These are phyloP conservation scores for Melolontha melolontha DNA, from an alignment of 2,888 invertebrate species.

Conservation along the genomic window DNA sequence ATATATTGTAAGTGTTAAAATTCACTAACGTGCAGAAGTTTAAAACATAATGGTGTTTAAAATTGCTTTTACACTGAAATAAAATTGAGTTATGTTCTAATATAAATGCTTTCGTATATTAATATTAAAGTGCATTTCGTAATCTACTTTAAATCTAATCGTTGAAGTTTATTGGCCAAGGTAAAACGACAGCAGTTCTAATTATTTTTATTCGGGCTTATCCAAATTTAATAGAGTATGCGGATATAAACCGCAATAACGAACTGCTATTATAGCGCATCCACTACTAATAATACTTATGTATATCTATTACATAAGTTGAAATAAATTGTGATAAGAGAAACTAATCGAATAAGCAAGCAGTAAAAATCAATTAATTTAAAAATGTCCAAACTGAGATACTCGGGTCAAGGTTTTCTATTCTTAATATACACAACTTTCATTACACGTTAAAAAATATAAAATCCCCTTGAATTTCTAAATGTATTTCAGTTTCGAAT, in stretches of 20 bases:
- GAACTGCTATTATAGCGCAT: not conserved
- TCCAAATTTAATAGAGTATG: conserved; percentile 5
- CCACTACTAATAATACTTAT: no score
- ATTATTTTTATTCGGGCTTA: conserved; percentile 22
- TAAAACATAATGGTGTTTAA: conserved; percentile 6
- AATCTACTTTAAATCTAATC: conserved; percentile 16
- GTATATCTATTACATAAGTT: no score
- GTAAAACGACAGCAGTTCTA: conserved; percentile 37
- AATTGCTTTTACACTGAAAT: not conserved
- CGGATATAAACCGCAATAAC: conserved; percentile 24
- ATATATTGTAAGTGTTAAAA: not conserved
- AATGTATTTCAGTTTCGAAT: no score
- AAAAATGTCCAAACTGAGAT: no score
- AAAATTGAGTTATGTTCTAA: conserved; percentile 20
- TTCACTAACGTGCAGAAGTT: conserved; percentile 4
- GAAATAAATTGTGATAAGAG: not conserved
- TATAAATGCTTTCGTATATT: conserved; percentile 3
- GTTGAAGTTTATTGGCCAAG: conserved; percentile 42
- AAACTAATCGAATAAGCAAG: no score
- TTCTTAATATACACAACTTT: no score
- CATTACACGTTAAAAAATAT: no score
- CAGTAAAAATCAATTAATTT: no score
- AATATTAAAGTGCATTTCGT: conserved; percentile 14
- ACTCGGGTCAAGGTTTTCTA: no score
- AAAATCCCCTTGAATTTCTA: no score